A percentile compares a stretch with the other conserved stretches of the same genome.
Conservation (phyloP, 2,888 invertebrate genomes). For the Melieria crassipennis region DNA sequence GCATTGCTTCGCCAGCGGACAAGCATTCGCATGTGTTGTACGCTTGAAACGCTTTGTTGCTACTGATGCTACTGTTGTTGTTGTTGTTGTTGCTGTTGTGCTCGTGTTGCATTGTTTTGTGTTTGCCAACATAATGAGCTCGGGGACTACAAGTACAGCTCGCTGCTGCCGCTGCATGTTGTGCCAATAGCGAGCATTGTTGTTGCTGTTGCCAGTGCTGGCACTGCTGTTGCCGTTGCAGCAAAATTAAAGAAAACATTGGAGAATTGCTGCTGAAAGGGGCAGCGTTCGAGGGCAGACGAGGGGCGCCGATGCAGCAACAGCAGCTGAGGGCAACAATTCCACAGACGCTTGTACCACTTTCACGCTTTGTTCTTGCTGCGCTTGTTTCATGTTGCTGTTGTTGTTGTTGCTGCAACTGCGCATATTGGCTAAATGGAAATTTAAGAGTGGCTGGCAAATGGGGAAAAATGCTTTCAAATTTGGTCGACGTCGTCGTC, state of each 20-base stretch:
- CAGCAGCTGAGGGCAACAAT: slow-evolving; percentile 43
- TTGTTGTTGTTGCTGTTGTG: slow-evolving; percentile 13
- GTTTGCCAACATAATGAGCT: slow-evolving; percentile 60
- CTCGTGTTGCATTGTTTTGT: slow-evolving; percentile 55
- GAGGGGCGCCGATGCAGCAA: slow-evolving; percentile 17
- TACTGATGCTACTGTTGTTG: neutral
- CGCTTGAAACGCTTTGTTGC: slow-evolving; percentile 19
- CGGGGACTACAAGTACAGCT: slow-evolving; percentile 54
- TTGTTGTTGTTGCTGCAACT: slow-evolving; percentile 27
- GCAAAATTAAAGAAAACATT: neutral
- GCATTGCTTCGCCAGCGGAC: neutral
- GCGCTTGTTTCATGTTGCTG: slow-evolving; percentile 38
- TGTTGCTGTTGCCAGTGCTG: slow-evolving; percentile 28
- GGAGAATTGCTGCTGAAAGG: too few relatives aligned
- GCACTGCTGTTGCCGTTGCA: slow-evolving; percentile 19
- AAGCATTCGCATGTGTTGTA: slow-evolving; percentile 5
- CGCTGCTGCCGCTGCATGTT: neutral
- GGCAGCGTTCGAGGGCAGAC: too few relatives aligned
- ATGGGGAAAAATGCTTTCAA: slow-evolving; percentile 20
- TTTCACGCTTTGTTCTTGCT: slow-evolving; percentile 51
- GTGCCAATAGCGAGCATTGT: slow-evolving; percentile 46
- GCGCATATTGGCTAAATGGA: slow-evolving; percentile 46
- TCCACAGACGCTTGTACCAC: slow-evolving; percentile 59
- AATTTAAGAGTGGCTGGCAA: slow-evolving; percentile 49
- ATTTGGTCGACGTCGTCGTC: slow-evolving; percentile 24